These are phyloP conservation scores for Macroramphosus scolopax DNA, from an alignment of 2,797 vertebrate genomes.

Conservation along the genomic window DNA sequence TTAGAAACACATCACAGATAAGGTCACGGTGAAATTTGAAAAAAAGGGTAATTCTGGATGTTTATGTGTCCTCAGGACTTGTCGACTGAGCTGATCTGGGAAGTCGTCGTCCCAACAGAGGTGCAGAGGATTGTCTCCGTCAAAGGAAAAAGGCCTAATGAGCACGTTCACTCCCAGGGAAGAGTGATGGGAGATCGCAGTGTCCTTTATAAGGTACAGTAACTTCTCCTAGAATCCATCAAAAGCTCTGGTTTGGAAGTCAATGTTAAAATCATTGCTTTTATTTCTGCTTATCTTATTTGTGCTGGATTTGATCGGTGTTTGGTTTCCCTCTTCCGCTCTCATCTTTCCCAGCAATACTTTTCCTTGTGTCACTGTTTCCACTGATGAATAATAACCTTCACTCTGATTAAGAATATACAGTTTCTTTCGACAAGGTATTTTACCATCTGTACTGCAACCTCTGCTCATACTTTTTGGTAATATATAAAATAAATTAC, in stretches of 20 bases:
- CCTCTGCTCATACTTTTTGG: neutral
- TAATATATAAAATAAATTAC: neutral
- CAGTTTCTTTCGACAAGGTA: neutral
- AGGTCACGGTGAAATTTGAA: neutral
- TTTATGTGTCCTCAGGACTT: constrained; percentile 79
- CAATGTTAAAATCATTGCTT: neutral
- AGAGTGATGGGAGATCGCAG: constrained; percentile 98
- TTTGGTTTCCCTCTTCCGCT: no score
- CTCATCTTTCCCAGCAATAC: no score
- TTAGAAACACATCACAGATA: neutral
- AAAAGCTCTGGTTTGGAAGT: neutral
- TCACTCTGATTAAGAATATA: constrained; percentile 6
- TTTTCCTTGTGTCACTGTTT: constrained; percentile 39
- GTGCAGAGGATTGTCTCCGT: constrained; percentile 87
- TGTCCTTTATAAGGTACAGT: constrained; percentile 93
- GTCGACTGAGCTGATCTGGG: constrained; percentile 91
- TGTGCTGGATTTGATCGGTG: no score
- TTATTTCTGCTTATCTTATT: no score
- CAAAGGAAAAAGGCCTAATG: constrained; percentile 90
- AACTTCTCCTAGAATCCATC: neutral
- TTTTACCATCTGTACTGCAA: neutral
- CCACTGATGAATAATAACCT: constrained; percentile 40
- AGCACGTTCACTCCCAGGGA: constrained; percentile 97
- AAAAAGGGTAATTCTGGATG: neutral
- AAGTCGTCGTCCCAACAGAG: constrained; percentile 86